These are phyloP conservation scores for Decapterus maruadsi DNA, from an alignment of 2,797 vertebrate species.

Conservation along the genomic window DNA sequence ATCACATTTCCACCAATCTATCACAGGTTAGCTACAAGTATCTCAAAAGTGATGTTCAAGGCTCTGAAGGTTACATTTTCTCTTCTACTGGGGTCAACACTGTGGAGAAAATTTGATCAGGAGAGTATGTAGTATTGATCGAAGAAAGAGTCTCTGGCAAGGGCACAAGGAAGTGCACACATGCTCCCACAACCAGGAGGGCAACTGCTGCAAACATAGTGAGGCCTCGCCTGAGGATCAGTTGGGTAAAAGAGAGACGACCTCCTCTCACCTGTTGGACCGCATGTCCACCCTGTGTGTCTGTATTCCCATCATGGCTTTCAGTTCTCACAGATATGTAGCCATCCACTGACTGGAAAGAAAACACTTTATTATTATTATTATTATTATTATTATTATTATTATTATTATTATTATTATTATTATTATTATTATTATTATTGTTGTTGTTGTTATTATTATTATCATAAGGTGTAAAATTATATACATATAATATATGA, in stretches of 20 bases:
- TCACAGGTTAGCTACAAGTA: background rate
- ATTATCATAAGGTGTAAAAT: no score
- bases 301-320: constrained; percentile 20
- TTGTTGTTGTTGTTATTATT: no score
- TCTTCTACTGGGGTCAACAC: background rate
- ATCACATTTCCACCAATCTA: background rate
- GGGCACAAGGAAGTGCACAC: constrained; percentile 79
- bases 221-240: constrained; percentile 83
- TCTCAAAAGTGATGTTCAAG: background rate
- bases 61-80: background rate
- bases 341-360: constrained; percentile 59
- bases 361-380: no score
- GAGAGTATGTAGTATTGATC: constrained; percentile 55
- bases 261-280: constrained; percentile 18
- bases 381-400: no score
- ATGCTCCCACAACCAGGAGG: constrained; percentile 81
- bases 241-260: constrained; percentile 63
- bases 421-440: no score
- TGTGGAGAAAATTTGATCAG: constrained; percentile 33
- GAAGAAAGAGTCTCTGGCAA: constrained; percentile 51
- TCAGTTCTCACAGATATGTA: constrained; percentile 56
- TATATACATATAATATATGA: no score
- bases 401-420: no score
- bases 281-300: background rate
- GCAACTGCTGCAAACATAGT: constrained; percentile 68